A percentile compares a stretch with the other conserved stretches of the same genome.
Conservation (phyloP, 2,888 invertebrate genomes). For the Schizotus pectinicornis region DNA sequence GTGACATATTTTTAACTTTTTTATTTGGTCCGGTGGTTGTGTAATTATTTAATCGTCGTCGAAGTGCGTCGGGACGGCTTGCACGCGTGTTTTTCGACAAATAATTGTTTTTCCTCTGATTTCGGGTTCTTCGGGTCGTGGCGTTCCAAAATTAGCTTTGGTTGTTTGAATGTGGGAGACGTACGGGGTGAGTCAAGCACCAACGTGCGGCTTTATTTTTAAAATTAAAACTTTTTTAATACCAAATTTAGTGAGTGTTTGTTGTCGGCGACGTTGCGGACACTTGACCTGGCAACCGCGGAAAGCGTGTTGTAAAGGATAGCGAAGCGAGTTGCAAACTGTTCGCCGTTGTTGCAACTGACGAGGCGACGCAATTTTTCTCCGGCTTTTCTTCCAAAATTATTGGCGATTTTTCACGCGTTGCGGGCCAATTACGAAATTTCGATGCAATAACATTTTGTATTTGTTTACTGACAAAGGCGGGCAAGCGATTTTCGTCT, state of each 20-base stretch:
- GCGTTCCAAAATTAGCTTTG: constrained; percentile 54
- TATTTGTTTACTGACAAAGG: constrained; percentile 67
- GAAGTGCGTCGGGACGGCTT: no score
- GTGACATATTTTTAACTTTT: constrained; percentile 56
- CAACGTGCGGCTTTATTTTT: constrained; percentile 20
- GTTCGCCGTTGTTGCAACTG: not conserved
- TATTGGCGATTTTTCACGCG: constrained; percentile 9
- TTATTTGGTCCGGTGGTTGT: constrained; percentile 28
- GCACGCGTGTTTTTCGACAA: constrained; percentile 11
- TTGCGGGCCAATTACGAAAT: constrained; percentile 39
- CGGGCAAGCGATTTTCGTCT: constrained; percentile 55
- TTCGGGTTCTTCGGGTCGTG: constrained; percentile 29
- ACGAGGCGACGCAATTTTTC: not conserved
- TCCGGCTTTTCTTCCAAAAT: not conserved
- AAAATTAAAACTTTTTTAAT: constrained; percentile 41
- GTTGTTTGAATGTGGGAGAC: constrained; percentile 52
- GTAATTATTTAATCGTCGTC: constrained; percentile 8
- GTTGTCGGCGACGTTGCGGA: constrained; percentile 59
- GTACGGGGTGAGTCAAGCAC: constrained; percentile 24
- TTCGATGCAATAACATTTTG: constrained; percentile 46
- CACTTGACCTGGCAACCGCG: constrained; percentile 59
- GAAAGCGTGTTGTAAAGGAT: constrained; percentile 56
- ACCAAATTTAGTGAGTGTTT: constrained; percentile 57
- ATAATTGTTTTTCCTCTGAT: constrained; percentile 11
- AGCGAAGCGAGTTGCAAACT: constrained; percentile 3